These are phyloP conservation scores for Epizoanthus ramosus DNA, from an alignment of 92 coral and sea anemone genomes.

Conservation along the genomic window DNA sequence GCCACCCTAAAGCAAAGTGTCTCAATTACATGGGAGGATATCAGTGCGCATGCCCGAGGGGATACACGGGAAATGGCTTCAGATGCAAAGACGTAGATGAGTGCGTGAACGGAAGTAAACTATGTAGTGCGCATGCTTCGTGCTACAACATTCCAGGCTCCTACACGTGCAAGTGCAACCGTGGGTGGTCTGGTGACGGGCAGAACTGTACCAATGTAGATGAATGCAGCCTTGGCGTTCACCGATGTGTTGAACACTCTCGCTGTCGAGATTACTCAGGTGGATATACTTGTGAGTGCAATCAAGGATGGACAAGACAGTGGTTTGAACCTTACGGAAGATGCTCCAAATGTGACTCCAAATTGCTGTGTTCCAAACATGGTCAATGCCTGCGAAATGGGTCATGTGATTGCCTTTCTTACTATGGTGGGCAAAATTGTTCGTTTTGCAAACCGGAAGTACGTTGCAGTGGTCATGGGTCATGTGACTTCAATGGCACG, in stretches of 20 bases:
- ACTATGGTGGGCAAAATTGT: conserved; percentile 57
- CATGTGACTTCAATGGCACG: conserved; percentile 63
- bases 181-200: conserved; percentile 71
- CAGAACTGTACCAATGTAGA: conserved; percentile 58
- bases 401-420: conserved; percentile 58
- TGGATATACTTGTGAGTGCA: conserved; percentile 56
- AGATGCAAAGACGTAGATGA: conserved; percentile 64
- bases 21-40: conserved; percentile 56
- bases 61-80: conserved; percentile 56
- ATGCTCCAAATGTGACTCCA: conserved; percentile 66
- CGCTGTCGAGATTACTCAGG: conserved; percentile 60
- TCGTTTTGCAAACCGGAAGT: conserved; percentile 53
- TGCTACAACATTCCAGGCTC: conserved; percentile 64
- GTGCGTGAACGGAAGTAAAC: conserved; percentile 35
- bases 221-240: conserved; percentile 58
- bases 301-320: conserved; percentile 67
- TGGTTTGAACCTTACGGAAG: conserved; percentile 76
- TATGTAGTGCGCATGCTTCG: conserved; percentile 56
- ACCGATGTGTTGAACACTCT: conserved; percentile 62
- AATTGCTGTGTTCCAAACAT: conserved; percentile 53
- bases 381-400: conserved; percentile 71
- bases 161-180: conserved; percentile 58
- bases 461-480: conserved; percentile 75
- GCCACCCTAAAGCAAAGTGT: conserved; percentile 64
- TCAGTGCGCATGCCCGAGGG: conserved; percentile 48